Evolutionary conservation across 92 coral and sea anemone species (phyloP).

Genomic region (Zoanthus sociatus): DNA sequence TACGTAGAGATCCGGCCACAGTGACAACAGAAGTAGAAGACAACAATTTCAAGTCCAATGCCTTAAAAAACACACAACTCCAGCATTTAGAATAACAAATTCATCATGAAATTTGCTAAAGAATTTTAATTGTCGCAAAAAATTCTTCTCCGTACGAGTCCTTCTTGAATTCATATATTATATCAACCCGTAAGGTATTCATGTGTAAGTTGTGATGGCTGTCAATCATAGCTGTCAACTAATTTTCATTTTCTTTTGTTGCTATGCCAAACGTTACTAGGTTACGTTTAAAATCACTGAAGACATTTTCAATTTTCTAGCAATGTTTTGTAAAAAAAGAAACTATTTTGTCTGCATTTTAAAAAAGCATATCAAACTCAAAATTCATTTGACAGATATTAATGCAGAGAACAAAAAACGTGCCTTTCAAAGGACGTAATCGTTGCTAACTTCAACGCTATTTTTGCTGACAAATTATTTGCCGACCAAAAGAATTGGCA

Average conservation of each 20-base stretch:
- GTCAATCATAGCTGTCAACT: slow-evolving; percentile 41
- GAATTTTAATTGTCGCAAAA: slow-evolving; percentile 15
- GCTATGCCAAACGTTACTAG: neutral
- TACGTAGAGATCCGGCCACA: slow-evolving; percentile 33
- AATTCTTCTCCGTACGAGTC: slow-evolving; percentile 1
- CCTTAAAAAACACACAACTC: neutral
- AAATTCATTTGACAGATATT: no score
- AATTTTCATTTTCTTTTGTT: neutral
- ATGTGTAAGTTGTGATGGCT: slow-evolving; percentile 30
- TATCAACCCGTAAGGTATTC: slow-evolving; percentile 22
- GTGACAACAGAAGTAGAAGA: slow-evolving; percentile 18
- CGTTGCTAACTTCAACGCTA: no score
- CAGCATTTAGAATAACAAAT: neutral
- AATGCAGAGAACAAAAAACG: no score
- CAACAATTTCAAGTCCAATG: neutral
- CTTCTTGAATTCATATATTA: slow-evolving; percentile 25
- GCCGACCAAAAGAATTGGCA: no score
- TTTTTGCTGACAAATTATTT: no score
- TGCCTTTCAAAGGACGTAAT: no score
- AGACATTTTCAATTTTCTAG: neutral
- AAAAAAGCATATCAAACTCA: no score
- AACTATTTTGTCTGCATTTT: no score
- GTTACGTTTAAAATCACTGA: neutral
- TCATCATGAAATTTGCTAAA: neutral
- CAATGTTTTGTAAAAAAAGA: neutral